These are phyloP conservation scores for Labeo catla DNA, from an alignment of 2,113 vertebrate species.

Conservation along the genomic window DNA sequence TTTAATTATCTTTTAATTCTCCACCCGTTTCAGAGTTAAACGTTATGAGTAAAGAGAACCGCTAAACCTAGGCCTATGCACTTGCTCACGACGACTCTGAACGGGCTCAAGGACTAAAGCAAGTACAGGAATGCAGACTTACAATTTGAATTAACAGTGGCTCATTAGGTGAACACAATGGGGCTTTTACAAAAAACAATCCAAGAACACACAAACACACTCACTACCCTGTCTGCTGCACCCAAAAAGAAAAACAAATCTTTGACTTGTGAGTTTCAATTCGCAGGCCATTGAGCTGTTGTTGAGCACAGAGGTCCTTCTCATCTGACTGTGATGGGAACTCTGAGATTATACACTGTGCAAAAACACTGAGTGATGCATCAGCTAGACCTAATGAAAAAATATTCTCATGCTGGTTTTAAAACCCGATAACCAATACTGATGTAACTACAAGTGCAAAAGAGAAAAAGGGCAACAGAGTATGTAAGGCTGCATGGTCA, in stretches of 20 bases:
- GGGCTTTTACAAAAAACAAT: slow-evolving; percentile 1
- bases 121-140: slow-evolving; percentile 44
- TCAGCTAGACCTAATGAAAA: not conserved
- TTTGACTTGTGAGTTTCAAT: not conserved
- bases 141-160: slow-evolving; percentile 48
- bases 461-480: not conserved
- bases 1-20: slow-evolving; percentile 1
- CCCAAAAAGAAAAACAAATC: not conserved
- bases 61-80: not conserved
- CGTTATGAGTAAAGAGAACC: not conserved
- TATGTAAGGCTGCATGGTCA: not conserved
- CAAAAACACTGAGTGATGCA: not conserved
- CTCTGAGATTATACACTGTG: not conserved
- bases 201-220: not conserved
- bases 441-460: not conserved
- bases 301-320: not conserved
- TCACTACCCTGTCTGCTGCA: not conserved
- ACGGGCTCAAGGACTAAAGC: not conserved
- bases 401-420: not conserved
- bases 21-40: not conserved
- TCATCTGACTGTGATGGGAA: not conserved
- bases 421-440: not conserved
- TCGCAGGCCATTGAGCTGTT: not conserved
- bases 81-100: not conserved
- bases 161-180: slow-evolving; percentile 48